These are phyloP conservation scores for Perca schrenkii DNA, from an alignment of 2,113 vertebrate genomes.

Conservation along the genomic window DNA sequence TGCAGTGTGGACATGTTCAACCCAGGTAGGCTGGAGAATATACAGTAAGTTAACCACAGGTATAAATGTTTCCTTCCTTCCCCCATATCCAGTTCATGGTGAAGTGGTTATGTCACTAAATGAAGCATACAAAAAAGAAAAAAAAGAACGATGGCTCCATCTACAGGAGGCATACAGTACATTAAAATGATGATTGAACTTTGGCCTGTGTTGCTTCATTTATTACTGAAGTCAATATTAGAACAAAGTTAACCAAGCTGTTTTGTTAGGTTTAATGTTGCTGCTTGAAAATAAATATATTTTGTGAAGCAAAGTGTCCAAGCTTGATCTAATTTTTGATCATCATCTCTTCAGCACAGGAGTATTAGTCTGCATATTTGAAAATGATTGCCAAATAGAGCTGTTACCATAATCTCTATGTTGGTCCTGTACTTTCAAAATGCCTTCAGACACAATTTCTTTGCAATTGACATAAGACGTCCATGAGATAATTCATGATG, in stretches of 20 bases:
- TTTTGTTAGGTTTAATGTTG: background rate
- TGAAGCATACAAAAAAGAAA: background rate
- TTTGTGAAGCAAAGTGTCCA: background rate
- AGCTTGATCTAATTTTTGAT: background rate
- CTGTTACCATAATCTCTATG: background rate
- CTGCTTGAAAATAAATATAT: background rate
- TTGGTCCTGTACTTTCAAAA: background rate
- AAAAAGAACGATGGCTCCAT: constrained; percentile 51
- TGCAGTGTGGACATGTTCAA: constrained; percentile 17
- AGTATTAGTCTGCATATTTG: too few species aligned
- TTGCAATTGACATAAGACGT: background rate
- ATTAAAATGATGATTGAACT: background rate
- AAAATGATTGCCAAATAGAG: background rate
- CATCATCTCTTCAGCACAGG: too few species aligned
- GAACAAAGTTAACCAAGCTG: background rate
- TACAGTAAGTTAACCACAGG: constrained; percentile 28
- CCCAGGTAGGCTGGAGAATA: constrained; percentile 35
- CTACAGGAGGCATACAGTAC: constrained; percentile 46
- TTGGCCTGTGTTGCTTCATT: background rate
- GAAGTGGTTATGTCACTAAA: background rate
- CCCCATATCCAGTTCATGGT: background rate
- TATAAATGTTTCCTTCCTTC: constrained; percentile 29
- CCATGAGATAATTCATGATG: background rate
- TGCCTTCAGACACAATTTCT: background rate
- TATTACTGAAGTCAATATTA: background rate